These are phyloP conservation scores for Ericerus pela DNA, from an alignment of 1,140 invertebrate genomes.

Conservation along the genomic window DNA sequence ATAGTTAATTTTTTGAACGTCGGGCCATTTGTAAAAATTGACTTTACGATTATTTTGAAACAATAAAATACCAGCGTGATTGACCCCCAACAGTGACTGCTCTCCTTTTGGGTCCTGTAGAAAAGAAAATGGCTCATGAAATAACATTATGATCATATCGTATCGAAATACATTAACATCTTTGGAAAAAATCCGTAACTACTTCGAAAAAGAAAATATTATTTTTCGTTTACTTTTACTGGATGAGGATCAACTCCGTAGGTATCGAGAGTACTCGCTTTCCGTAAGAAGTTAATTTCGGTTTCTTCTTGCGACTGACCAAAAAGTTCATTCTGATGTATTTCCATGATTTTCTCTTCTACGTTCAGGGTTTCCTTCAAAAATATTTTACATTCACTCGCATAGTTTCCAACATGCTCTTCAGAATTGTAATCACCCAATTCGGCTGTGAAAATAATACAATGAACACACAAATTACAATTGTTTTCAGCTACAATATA, in stretches of 20 bases:
- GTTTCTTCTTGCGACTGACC: conserved; percentile 56
- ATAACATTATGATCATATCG: conserved; percentile 17
- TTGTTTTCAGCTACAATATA: not conserved
- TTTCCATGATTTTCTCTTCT: conserved; percentile 76
- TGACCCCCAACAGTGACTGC: conserved; percentile 86
- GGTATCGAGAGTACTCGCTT: conserved; percentile 78
- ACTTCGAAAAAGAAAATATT: not conserved
- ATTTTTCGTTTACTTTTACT: conserved; percentile 84
- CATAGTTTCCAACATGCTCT: conserved; percentile 77
- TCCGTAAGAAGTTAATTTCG: conserved; percentile 69
- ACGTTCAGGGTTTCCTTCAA: conserved; percentile 80
- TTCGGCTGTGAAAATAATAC: conserved; percentile 51
- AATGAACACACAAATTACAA: not conserved
- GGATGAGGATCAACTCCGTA: conserved; percentile 96
- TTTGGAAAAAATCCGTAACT: not conserved
- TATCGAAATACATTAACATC: conserved; percentile 8
- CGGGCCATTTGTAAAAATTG: conserved; percentile 88
- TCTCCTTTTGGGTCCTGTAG: conserved; percentile 72
- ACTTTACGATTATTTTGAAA: conserved; percentile 85
- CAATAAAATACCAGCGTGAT: conserved; percentile 84
- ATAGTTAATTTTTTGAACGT: conserved; percentile 90
- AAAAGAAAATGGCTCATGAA: no score
- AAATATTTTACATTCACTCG: conserved; percentile 76
- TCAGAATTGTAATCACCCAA: conserved; percentile 85
- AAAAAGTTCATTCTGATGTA: conserved; percentile 66